These are phyloP conservation scores for Resseliella maxima DNA, from an alignment of 2,888 invertebrate genomes.

Conservation along the genomic window DNA sequence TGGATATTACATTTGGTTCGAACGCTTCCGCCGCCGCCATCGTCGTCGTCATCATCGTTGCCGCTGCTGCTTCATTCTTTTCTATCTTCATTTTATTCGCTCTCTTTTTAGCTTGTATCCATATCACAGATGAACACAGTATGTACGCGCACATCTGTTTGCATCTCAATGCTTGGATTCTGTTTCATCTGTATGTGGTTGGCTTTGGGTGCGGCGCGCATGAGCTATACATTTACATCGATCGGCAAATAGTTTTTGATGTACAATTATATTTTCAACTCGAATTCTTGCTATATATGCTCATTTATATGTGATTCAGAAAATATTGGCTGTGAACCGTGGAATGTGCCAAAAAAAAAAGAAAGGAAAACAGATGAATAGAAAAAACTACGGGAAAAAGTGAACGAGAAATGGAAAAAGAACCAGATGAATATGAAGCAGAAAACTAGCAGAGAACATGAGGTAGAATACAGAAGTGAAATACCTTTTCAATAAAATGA, in stretches of 20 bases:
- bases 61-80: too few species aligned
- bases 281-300: neutral
- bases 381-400: neutral
- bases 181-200: slow-evolving; percentile 12
- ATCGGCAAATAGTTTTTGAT: slow-evolving; percentile 4
- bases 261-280: neutral
- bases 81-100: too few species aligned
- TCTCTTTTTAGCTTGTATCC: too few species aligned
- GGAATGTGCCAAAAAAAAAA: slow-evolving; percentile 7
- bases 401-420: neutral
- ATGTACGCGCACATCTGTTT: neutral
- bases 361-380: neutral
- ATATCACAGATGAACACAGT: neutral
- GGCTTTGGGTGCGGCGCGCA: slow-evolving; percentile 26
- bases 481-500: neutral
- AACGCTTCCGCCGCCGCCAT: slow-evolving; percentile 31
- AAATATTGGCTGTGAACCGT: neutral
- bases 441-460: neutral
- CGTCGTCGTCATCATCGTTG: too few species aligned
- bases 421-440: neutral
- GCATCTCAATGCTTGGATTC: neutral
- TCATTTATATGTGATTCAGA: neutral
- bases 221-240: slow-evolving; percentile 53
- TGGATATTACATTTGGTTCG: slow-evolving; percentile 47
- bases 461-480: neutral